Evolutionary conservation across 2,888 invertebrate genomes (phyloP).

Genomic region (Dinocampus coccinellae): DNA sequence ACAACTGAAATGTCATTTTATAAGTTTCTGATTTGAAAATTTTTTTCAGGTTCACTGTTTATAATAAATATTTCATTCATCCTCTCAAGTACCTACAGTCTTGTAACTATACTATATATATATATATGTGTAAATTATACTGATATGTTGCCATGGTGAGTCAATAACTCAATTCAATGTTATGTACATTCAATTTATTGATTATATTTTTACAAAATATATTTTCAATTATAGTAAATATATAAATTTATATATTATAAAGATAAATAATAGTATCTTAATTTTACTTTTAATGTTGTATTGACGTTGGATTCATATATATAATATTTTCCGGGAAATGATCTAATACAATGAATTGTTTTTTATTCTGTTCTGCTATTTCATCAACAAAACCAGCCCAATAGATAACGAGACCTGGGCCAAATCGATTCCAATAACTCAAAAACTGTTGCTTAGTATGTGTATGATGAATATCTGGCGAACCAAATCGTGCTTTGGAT

Average conservation of each 20-base stretch:
- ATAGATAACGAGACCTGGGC: slow-evolving; percentile 93
- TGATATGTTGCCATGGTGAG: slow-evolving; percentile 13
- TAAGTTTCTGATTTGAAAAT: no score
- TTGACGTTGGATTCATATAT: slow-evolving; percentile 59
- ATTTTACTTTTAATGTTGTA: not conserved
- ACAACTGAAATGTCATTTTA: no score
- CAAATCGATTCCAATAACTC: slow-evolving; percentile 95
- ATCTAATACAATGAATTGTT: slow-evolving; percentile 74
- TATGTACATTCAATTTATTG: not conserved
- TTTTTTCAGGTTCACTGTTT: no score
- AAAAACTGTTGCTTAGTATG: slow-evolving; percentile 88
- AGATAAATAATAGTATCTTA: not conserved
- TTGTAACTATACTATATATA: no score
- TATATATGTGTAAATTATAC: not conserved
- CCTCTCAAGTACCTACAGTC: no score
- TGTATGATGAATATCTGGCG: slow-evolving; percentile 82
- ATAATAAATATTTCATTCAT: no score
- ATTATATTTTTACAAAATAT: not conserved
- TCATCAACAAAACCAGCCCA: slow-evolving; percentile 91
- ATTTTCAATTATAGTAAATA: not conserved
- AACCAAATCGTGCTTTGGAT: slow-evolving; percentile 96
- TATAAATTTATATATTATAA: not conserved
- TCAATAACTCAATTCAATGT: not conserved
- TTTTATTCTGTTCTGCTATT: slow-evolving; percentile 70
- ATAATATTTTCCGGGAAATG: slow-evolving; percentile 77